Percentiles rank a stretch among this genome's conserved stretches.
These are phyloP conservation scores for Andrena flavipes DNA, from an alignment of 2,888 invertebrate species.

Conservation along the genomic window DNA sequence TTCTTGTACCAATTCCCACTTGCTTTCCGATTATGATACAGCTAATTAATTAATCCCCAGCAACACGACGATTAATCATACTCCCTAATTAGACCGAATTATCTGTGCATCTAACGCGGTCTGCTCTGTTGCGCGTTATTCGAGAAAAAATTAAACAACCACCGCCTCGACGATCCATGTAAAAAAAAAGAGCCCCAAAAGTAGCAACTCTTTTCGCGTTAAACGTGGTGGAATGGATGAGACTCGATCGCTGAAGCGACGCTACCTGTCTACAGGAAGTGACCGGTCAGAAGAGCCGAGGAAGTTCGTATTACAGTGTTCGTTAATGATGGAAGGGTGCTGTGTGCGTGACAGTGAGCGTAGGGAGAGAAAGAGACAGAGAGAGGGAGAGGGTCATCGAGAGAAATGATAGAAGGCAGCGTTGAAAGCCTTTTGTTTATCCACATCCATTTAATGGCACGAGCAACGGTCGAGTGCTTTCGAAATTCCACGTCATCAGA, in stretches of 20 bases:
- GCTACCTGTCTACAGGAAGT: constrained; percentile 56
- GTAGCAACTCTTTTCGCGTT: not conserved
- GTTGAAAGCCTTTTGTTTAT: constrained; percentile 49
- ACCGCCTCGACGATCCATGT: not conserved
- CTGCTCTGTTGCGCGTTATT: not conserved
- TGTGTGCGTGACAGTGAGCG: constrained; percentile 38
- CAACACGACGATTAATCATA: constrained; percentile 3
- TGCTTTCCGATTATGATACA: constrained; percentile 2
- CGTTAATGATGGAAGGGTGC: constrained; percentile 28
- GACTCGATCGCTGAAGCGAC: not conserved
- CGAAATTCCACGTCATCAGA: constrained; percentile 32
- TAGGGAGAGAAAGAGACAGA: not conserved
- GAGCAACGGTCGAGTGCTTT: constrained; percentile 18
- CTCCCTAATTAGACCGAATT: not conserved
- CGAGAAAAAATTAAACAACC: not conserved
- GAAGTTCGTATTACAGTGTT: constrained; percentile 60
- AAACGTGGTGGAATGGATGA: not conserved
- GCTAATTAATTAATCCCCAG: constrained; percentile 5
- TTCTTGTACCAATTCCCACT: constrained; percentile 21
- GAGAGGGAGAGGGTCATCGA: not conserved
- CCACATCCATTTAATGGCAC: constrained; percentile 25
- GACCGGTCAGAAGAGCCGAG: constrained; percentile 45
- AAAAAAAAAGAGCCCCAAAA: not conserved
- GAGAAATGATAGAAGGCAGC: constrained; percentile 50
- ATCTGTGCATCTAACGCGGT: not conserved